phyloP scores from a whole-genome alignment of 2,888 invertebrate genomes.

The Dryobota labecula region DNA sequence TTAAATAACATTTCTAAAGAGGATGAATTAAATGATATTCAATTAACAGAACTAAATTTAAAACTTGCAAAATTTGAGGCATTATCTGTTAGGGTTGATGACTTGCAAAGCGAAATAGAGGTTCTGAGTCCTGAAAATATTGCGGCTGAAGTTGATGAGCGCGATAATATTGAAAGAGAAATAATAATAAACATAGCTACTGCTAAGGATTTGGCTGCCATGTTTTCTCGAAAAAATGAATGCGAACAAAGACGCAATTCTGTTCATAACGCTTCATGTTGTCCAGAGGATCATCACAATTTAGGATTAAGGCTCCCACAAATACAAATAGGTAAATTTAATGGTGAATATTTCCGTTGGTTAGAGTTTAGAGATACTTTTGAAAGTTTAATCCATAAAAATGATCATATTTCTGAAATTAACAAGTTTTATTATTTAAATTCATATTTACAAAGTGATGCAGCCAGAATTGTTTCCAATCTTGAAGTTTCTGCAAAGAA shows the following conservation, averaged over 20 bases:
- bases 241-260: background rate
- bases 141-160: background rate
- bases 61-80: background rate
- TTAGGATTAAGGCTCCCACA: conserved; percentile 37
- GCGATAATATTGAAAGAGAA: background rate
- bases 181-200: background rate
- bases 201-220: conserved; percentile 1
- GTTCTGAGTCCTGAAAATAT: background rate
- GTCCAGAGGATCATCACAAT: background rate
- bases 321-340: background rate
- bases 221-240: background rate
- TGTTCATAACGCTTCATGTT: background rate
- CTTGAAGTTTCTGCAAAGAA: background rate
- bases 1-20: background rate
- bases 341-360: conserved; percentile 1
- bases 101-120: background rate
- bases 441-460: background rate
- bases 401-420: background rate
- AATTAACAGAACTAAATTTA: background rate
- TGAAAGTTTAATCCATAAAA: background rate
- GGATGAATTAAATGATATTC: background rate
- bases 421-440: background rate
- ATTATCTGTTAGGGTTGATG: too few relatives aligned
- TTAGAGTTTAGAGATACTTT: conserved; percentile 45
- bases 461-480: background rate